Conservation (phyloP, 2,113 vertebrate species). For the Sigmodon hispidus region DNA sequence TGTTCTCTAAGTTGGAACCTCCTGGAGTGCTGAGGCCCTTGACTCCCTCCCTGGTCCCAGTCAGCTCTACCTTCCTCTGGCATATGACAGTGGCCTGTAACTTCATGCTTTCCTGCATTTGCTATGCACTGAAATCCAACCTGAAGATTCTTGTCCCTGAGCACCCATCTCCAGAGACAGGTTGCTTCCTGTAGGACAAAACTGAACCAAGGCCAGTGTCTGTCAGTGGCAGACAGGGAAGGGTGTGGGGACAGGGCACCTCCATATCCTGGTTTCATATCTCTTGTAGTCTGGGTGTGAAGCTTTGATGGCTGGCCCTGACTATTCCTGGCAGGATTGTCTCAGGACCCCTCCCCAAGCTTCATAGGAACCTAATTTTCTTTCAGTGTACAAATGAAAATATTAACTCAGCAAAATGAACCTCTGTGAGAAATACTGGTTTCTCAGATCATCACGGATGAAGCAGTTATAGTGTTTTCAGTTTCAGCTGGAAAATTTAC, state of each 20-base stretch:
- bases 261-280: not conserved
- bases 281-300: not conserved
- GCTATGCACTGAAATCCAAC: not conserved
- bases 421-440: constrained; percentile 84
- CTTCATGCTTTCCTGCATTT: not conserved
- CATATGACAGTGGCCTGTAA: not conserved
- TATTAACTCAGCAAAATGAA: constrained; percentile 82
- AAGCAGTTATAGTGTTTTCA: constrained; percentile 86
- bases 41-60: not conserved
- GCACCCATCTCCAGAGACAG: not conserved
- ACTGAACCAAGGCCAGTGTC: not conserved
- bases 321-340: not conserved
- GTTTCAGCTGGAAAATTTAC: constrained; percentile 89
- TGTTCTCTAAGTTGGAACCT: not conserved
- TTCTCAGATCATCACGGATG: constrained; percentile 84
- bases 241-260: not conserved
- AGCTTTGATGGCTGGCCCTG: not conserved
- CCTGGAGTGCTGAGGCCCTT: not conserved
- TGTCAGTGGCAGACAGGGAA: not conserved
- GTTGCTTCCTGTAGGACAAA: not conserved
- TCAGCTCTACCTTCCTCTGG: not conserved
- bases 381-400: constrained; percentile 60
- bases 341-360: not conserved
- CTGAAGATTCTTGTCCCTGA: not conserved
- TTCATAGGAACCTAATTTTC: constrained; percentile 68